Percentiles rank a stretch among this genome's conserved stretches.
Evolutionary conservation across 2,113 vertebrate genomes (phyloP).

Genomic region (Eidolon helvum): DNA sequence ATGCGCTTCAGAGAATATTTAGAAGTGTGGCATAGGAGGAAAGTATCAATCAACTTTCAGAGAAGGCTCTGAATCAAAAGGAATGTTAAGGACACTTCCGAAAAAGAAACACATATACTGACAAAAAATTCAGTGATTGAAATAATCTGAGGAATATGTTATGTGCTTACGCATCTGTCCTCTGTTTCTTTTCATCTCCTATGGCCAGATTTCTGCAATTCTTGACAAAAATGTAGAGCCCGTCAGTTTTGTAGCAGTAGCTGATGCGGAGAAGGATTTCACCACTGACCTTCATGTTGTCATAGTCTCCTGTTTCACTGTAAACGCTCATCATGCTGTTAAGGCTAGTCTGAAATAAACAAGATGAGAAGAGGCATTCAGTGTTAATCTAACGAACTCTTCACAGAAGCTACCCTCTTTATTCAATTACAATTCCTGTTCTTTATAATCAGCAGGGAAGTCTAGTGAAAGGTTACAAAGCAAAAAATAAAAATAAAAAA

Average conservation of each 20-base stretch:
- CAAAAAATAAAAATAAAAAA: not conserved
- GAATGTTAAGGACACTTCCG: not conserved
- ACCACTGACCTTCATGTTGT: slow-evolving; percentile 93
- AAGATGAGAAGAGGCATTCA: not conserved
- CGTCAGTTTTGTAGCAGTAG: slow-evolving; percentile 98
- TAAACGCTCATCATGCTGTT: slow-evolving; percentile 97
- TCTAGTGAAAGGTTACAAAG: not conserved
- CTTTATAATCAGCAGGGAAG: not conserved
- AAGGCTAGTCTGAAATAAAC: slow-evolving; percentile 91
- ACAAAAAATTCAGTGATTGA: not conserved
- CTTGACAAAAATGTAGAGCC: slow-evolving; percentile 93
- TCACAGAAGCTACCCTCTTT: not conserved
- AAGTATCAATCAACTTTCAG: not conserved
- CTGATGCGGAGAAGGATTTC: slow-evolving; percentile 94
- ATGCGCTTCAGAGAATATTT: slow-evolving; percentile 5
- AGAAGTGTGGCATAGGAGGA: not conserved
- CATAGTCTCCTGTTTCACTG: slow-evolving; percentile 98
- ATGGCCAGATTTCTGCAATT: slow-evolving; percentile 95
- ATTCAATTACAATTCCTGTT: not conserved
- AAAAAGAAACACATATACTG: not conserved
- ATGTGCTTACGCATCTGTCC: slow-evolving; percentile 93
- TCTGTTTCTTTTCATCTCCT: slow-evolving; percentile 94
- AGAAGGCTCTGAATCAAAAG: not conserved
- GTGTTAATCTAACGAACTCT: slow-evolving; percentile 22
- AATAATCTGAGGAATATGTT: not conserved